phyloP scores from a whole-genome alignment of 1,140 invertebrate genomes.

The Heliconius melpomene region DNA sequence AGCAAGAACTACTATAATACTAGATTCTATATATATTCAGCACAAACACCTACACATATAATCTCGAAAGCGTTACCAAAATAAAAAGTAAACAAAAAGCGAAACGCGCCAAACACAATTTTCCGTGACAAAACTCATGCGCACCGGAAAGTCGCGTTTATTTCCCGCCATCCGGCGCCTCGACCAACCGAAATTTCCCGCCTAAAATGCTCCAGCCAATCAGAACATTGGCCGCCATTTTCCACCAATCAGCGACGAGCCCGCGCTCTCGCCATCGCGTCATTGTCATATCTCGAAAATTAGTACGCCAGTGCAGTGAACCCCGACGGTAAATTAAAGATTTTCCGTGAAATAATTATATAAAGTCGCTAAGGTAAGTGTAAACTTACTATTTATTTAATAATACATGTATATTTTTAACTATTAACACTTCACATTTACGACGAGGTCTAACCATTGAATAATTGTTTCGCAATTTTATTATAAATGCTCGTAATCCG shows the following conservation, averaged over 20 bases:
- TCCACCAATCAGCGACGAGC: constrained; percentile 69
- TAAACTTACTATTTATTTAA: constrained; percentile 29
- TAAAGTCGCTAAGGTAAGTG: constrained; percentile 64
- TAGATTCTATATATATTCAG: constrained; percentile 27
- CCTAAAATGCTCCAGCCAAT: constrained; percentile 74
- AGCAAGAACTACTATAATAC: neutral
- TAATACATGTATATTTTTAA: constrained; percentile 30
- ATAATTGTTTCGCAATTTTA: constrained; percentile 38
- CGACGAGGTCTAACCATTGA: constrained; percentile 6
- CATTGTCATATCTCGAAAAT: constrained; percentile 78
- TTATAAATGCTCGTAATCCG: constrained; percentile 14
- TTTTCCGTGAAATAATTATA: constrained; percentile 67
- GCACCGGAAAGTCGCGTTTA: constrained; percentile 73
- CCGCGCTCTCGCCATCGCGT: constrained; percentile 78
- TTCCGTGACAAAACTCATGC: constrained; percentile 71
- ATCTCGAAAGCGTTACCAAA: constrained; percentile 41
- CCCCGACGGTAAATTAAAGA: constrained; percentile 75
- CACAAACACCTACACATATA: constrained; percentile 30
- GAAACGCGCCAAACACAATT: constrained; percentile 73
- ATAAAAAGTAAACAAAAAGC: constrained; percentile 59
- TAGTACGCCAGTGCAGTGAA: constrained; percentile 79
- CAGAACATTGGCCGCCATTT: constrained; percentile 71
- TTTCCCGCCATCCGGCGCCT: constrained; percentile 77
- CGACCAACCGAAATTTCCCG: constrained; percentile 80
- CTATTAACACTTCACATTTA: constrained; percentile 16